These are phyloP conservation scores for Morbakka virulenta DNA, from an alignment of 30 jellyfish, hydroid and myxozoan species.

Conservation along the genomic window DNA sequence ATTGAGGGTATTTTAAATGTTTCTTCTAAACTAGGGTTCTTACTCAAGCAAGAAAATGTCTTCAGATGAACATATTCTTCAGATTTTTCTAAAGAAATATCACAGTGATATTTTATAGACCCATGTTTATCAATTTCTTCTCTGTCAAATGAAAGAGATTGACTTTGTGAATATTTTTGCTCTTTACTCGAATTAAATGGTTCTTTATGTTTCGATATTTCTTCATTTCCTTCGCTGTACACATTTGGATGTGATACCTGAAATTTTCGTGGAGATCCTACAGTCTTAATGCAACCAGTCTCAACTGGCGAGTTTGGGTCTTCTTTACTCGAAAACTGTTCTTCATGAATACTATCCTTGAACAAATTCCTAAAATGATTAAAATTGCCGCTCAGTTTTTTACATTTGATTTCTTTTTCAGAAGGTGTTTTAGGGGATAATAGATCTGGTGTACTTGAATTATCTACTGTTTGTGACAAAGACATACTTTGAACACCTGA, in stretches of 20 bases:
- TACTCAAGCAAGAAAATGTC: not conserved
- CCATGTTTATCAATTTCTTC: too few species aligned
- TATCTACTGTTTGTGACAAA: conserved; percentile 56
- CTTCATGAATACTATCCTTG: not conserved
- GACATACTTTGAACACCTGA: conserved; percentile 78
- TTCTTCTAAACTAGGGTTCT: not conserved
- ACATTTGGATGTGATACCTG: not conserved
- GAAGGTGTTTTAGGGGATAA: not conserved
- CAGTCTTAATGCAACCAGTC: not conserved
- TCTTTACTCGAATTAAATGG: too few species aligned
- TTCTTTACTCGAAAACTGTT: not conserved
- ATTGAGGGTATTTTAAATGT: not conserved
- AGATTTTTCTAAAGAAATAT: not conserved
- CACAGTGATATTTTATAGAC: too few species aligned
- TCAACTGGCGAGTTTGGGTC: not conserved
- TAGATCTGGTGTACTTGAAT: conserved; percentile 33
- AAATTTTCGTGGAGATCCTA: not conserved
- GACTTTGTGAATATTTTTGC: too few species aligned
- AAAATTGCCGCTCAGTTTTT: not conserved
- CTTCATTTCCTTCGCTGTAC: too few species aligned
- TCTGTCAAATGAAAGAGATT: too few species aligned
- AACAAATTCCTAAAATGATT: not conserved
- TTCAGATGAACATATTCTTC: not conserved
- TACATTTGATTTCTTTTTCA: not conserved
- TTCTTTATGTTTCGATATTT: too few species aligned